Evolutionary conservation across 92 coral and sea anemone genomes (phyloP).

Genomic region (Epizoanthus ramosus): DNA sequence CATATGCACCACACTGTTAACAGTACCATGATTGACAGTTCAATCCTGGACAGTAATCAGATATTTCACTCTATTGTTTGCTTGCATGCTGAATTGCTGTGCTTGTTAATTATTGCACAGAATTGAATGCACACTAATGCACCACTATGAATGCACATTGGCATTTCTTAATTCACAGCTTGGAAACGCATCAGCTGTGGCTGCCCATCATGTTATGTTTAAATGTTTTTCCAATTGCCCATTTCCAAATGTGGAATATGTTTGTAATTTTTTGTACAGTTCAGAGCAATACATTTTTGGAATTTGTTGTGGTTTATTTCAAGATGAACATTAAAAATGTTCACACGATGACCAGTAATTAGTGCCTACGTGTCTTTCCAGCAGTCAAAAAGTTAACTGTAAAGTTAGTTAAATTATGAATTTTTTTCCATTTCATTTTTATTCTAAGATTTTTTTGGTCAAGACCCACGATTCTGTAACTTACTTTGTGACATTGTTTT

Average conservation of each 20-base stretch:
- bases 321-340: too few relatives aligned
- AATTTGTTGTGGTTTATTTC: too few relatives aligned
- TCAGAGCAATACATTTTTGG: background rate
- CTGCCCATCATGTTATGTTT: background rate
- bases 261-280: background rate
- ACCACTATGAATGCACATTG: slow-evolving; percentile 12
- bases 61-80: slow-evolving; percentile 9
- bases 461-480: too few relatives aligned
- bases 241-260: background rate
- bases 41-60: background rate
- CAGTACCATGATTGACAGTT: background rate
- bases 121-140: slow-evolving; percentile 18
- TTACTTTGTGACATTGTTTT: too few relatives aligned
- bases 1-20: too few relatives aligned
- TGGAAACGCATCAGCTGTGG: background rate
- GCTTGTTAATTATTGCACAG: slow-evolving; percentile 24
- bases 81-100: slow-evolving; percentile 27
- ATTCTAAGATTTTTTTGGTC: too few relatives aligned
- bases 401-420: too few relatives aligned
- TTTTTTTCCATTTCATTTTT: too few relatives aligned
- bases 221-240: background rate
- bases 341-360: too few relatives aligned
- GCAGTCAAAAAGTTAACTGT: too few relatives aligned
- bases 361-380: too few relatives aligned
- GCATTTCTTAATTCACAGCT: background rate